phyloP scores from a whole-genome alignment of 2,797 vertebrate genomes.

The Gadopsis marmoratus region DNA sequence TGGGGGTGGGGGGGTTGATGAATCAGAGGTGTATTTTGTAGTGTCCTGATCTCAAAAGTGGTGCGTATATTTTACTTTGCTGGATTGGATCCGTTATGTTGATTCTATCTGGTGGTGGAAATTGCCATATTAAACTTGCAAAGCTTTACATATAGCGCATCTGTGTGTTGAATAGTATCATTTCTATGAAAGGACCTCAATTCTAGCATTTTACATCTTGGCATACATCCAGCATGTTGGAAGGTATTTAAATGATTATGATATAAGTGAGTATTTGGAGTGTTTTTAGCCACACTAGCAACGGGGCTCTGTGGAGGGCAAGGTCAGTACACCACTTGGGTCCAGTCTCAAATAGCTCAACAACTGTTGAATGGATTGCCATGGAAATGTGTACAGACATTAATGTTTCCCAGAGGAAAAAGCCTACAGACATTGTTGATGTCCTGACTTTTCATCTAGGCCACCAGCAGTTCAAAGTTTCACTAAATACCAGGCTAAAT shows the following conservation, averaged over 20 bases:
- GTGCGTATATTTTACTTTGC: conserved; percentile 64
- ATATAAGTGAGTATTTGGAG: neutral
- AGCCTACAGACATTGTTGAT: neutral
- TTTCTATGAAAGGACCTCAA: conserved; percentile 2
- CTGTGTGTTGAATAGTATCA: conserved; percentile 27
- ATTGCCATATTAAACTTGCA: conserved; percentile 79
- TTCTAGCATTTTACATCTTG: neutral
- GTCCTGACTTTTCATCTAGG: neutral
- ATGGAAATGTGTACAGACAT: neutral
- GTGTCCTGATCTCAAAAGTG: conserved; percentile 70
- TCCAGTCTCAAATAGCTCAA: conserved; percentile 11
- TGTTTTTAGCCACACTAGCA: neutral
- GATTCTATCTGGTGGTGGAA: conserved; percentile 76
- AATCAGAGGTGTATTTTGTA: conserved; percentile 66
- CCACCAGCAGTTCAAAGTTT: conserved; percentile 1
- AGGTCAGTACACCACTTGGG: neutral
- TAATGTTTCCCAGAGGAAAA: neutral
- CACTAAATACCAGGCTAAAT: neutral
- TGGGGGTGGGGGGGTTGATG: neutral
- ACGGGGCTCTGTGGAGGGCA: neutral
- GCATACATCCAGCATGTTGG: rapidly evolving
- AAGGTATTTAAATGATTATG: neutral
- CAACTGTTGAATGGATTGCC: neutral
- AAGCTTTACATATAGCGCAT: conserved; percentile 65
- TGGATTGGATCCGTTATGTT: conserved; percentile 71